Evolutionary conservation across 2,113 vertebrate species (phyloP).

Genomic region (Leuciscus idus): DNA sequence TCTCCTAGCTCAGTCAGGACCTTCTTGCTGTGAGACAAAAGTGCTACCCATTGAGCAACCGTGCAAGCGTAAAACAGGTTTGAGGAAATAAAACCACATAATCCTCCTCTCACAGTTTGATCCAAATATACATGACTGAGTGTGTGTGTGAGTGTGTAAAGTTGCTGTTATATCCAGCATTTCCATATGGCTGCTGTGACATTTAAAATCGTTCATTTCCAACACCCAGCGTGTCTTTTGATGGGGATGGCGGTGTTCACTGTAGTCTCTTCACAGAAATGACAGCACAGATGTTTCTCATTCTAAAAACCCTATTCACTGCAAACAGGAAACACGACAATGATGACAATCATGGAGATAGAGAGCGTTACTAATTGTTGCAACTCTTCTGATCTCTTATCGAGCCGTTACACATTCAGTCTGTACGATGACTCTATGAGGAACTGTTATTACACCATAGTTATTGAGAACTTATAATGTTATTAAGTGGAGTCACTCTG

Average conservation of each 20-base stretch:
- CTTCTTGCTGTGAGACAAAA: neutral
- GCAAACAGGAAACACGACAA: neutral
- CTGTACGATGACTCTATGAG: neutral
- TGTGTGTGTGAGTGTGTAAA: conserved; percentile 23
- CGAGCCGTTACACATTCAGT: neutral
- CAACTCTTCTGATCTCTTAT: neutral
- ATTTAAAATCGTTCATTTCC: conserved; percentile 4
- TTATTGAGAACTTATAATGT: neutral
- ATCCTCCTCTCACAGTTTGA: neutral
- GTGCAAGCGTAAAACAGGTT: conserved; percentile 73
- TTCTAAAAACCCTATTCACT: neutral
- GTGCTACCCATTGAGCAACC: neutral
- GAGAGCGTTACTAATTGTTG: neutral
- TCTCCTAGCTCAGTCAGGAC: neutral
- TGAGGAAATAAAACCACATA: conserved; percentile 72
- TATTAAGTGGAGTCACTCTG: neutral
- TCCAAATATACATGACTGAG: neutral
- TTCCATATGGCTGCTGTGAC: conserved; percentile 26
- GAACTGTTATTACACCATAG: neutral
- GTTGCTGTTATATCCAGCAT: conserved; percentile 2
- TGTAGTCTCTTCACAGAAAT: neutral
- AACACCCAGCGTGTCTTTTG: neutral
- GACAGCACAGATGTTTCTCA: neutral
- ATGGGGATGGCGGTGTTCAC: neutral
- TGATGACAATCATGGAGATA: neutral